Evolutionary conservation across 2,113 vertebrate species (phyloP).

Genomic region (Gavialis gangeticus): DNA sequence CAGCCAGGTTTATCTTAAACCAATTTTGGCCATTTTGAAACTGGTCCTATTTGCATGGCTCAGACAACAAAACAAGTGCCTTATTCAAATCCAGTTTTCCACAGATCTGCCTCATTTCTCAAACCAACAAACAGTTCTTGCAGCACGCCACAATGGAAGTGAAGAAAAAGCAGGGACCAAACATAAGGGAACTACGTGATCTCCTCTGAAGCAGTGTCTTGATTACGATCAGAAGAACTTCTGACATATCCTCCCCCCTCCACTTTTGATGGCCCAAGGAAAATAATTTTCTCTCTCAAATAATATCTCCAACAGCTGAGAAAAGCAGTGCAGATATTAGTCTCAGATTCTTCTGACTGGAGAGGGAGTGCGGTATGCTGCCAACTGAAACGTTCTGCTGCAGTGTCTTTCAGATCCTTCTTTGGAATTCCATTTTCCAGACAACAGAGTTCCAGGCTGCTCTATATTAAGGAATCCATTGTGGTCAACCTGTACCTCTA

Average conservation of each 20-base stretch:
- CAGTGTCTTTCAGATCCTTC: not conserved
- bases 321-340: accelerated
- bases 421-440: not conserved
- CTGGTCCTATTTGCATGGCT: too few relatives aligned
- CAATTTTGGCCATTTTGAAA: too few relatives aligned
- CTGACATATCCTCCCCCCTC: not conserved
- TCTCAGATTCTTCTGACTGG: not conserved
- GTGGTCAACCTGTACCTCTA: not conserved
- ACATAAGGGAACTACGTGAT: not conserved
- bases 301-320: not conserved
- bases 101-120: not conserved
- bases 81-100: not conserved
- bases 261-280: not conserved
- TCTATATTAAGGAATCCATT: not conserved
- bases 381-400: not conserved
- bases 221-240: not conserved
- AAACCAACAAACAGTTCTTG: not conserved
- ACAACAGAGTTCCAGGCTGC: not conserved
- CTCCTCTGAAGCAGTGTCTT: not conserved
- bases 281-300: not conserved
- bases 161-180: not conserved
- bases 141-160: not conserved
- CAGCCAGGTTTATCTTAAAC: too few relatives aligned
- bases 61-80: not conserved
- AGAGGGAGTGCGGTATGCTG: not conserved